Conservation (phyloP, 2,797 vertebrate genomes). For the Tangara arthus region DNA sequence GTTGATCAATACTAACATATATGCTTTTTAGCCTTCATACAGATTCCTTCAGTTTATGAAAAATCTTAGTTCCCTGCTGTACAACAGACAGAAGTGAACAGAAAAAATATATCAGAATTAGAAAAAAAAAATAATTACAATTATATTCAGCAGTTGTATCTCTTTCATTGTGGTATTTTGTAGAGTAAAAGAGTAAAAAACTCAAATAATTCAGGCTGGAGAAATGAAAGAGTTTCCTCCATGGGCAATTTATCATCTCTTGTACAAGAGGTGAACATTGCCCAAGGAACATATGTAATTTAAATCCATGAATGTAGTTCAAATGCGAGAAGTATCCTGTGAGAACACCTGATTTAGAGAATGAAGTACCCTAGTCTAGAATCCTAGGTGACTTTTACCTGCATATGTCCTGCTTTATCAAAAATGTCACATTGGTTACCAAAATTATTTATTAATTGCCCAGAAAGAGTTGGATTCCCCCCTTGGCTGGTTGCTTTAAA, state of each 20-base stretch:
- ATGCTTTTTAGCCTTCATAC: background rate
- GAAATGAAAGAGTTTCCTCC: background rate
- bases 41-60: background rate
- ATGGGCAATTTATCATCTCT: background rate
- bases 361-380: background rate
- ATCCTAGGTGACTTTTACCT: background rate
- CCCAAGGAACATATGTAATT: background rate
- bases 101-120: background rate
- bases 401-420: background rate
- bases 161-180: background rate
- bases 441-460: background rate
- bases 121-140: background rate
- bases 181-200: background rate
- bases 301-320: background rate
- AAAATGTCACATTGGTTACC: background rate
- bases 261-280: background rate
- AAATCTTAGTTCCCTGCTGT: background rate
- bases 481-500: background rate
- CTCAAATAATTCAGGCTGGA: background rate
- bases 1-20: background rate
- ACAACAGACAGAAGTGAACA: background rate
- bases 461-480: background rate
- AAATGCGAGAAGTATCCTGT: background rate
- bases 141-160: background rate
- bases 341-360: background rate